Evolutionary conservation across 1,140 invertebrate genomes (phyloP).

Genomic region (Pteromalus puparum): DNA sequence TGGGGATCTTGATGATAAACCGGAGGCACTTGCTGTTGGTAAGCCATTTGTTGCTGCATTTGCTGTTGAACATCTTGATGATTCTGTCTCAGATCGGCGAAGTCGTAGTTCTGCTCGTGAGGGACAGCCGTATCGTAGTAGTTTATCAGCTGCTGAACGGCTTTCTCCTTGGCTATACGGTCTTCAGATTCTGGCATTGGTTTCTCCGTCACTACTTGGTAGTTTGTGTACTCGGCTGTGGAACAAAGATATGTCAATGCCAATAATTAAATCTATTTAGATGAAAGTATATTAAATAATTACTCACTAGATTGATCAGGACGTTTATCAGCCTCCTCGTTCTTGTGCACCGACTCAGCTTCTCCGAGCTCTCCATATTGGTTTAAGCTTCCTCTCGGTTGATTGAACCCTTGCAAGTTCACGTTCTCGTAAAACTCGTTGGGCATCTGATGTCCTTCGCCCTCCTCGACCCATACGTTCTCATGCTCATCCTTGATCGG

Average conservation of each 20-base stretch:
- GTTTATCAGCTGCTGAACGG: constrained; percentile 43
- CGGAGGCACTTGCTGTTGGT: neutral
- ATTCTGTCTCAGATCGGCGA: neutral
- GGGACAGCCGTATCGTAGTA: constrained; percentile 47
- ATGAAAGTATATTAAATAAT: neutral
- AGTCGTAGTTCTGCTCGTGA: constrained; percentile 22
- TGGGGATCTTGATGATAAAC: constrained; percentile 5
- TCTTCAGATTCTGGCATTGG: neutral
- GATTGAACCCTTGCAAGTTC: neutral
- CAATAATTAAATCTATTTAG: neutral
- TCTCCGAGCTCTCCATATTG: constrained; percentile 55
- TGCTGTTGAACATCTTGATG: neutral
- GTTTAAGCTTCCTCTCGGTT: constrained; percentile 12
- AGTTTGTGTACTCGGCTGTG: neutral
- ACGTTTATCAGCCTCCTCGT: constrained; percentile 18
- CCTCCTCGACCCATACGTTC: constrained; percentile 45
- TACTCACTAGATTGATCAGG: neutral
- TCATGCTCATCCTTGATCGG: neutral
- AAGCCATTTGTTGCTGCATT: neutral
- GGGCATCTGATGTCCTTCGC: constrained; percentile 40
- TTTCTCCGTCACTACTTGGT: constrained; percentile 13
- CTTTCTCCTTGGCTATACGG: constrained; percentile 43
- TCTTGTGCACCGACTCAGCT: constrained; percentile 34
- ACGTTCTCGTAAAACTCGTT: constrained; percentile 53
- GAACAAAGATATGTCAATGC: neutral